phyloP scores from a whole-genome alignment of 2,797 vertebrate genomes.

The Coluber constrictor region DNA sequence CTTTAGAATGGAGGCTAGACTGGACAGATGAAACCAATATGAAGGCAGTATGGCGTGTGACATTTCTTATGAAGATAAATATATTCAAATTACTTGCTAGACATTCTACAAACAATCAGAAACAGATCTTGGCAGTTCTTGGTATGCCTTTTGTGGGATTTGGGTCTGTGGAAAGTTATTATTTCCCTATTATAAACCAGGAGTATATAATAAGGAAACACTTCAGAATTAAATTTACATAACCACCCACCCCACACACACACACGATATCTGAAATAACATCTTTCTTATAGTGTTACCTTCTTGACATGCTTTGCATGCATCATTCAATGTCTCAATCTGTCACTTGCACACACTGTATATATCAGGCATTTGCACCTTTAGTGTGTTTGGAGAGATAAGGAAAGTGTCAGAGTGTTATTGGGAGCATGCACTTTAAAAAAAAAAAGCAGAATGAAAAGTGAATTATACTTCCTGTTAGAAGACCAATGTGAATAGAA shows the following conservation, averaged over 20 bases:
- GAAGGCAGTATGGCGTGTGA: not conserved
- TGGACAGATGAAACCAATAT: not conserved
- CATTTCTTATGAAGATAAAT: not conserved
- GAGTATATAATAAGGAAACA: not conserved
- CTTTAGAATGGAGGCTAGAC: not conserved
- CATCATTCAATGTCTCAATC: not conserved
- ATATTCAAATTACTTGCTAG: not conserved
- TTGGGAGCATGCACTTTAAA: accelerated
- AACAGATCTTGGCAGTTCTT: not conserved
- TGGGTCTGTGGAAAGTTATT: not conserved
- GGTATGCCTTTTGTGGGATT: not conserved
- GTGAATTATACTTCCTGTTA: not conserved
- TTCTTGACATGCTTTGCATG: not conserved
- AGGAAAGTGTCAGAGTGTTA: not conserved
- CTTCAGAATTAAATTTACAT: not conserved
- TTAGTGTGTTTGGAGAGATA: conserved; percentile 47
- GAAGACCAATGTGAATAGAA: not conserved
- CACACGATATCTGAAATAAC: not conserved
- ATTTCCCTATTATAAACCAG: not conserved
- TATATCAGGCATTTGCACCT: not conserved
- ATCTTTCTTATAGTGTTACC: not conserved
- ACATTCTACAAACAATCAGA: not conserved
- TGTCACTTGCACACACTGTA: not conserved
- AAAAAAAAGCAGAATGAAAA: not conserved
- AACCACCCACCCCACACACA: no score